phyloP scores from a whole-genome alignment of 2,888 invertebrate genomes.

The Pammene aurita region DNA sequence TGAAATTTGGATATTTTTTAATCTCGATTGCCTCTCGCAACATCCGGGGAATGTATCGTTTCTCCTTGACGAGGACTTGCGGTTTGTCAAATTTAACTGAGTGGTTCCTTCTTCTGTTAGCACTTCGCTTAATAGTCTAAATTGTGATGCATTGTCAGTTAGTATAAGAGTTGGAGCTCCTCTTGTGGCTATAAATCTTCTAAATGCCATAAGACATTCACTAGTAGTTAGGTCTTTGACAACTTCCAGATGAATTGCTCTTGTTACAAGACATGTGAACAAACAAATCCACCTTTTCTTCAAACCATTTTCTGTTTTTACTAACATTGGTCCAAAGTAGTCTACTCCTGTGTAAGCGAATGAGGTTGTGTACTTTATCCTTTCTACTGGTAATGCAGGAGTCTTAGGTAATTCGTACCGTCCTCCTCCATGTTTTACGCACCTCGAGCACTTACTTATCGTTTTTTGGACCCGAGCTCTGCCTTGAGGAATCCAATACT shows the following conservation, averaged over 20 bases:
- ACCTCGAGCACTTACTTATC: conserved; percentile 40
- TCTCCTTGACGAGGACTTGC: no score
- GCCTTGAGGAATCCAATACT: conserved; percentile 45
- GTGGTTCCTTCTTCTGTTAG: conserved; percentile 27
- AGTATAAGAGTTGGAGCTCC: conserved; percentile 30
- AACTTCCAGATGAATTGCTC: conserved; percentile 41
- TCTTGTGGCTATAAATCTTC: conserved; percentile 38
- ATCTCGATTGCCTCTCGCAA: no score
- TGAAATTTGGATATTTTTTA: no score
- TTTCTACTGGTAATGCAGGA: conserved; percentile 46
- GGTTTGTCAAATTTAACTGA: no score
- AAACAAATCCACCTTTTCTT: no score
- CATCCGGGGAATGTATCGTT: no score
- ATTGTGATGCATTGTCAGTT: conserved; percentile 42
- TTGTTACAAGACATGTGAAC: conserved; percentile 43
- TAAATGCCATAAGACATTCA: no score
- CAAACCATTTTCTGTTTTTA: conserved; percentile 42
- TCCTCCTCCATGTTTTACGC: conserved; percentile 47
- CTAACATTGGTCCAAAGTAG: conserved; percentile 43
- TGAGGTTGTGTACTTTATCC: conserved; percentile 43
- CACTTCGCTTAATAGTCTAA: conserved; percentile 40
- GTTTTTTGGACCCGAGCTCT: conserved; percentile 40
- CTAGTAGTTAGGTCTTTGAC: conserved; percentile 41
- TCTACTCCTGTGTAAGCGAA: conserved; percentile 45
- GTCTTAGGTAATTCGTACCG: conserved; percentile 46